Evolutionary conservation across 1,140 invertebrate species (phyloP), one percentile per base, ranked within the genome.

Genomic region (Zaprionus kolodkinae): DNA sequence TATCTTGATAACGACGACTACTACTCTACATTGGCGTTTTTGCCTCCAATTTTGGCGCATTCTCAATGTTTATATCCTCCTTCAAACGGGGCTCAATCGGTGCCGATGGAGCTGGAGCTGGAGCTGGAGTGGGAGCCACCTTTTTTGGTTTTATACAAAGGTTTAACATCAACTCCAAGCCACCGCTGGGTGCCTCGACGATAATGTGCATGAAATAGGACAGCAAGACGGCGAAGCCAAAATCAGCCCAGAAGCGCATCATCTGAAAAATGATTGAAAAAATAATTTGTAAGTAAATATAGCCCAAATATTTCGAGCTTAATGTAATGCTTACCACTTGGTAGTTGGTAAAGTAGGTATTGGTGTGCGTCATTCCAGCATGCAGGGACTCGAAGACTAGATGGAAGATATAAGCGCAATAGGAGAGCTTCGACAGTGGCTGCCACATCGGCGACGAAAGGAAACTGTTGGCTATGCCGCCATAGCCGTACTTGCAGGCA

Each of bases 401-500:
- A 72, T 94, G 94, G 12, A 93, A 86, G 12, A 94, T 75, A 76
- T 94, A 94, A 82, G 94, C 94, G 15, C 91, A 92, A 64, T 94
- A 94, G 1, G 94, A 94, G 0, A 94, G 78, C 52, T 92, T 91
- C 15, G 93, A 92, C 0, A 93, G 72, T 4, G 94, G 78, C 76
- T 94, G 94, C 93, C 94, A 94, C 36, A 94, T 67, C 4, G 84
- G 73, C 3, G 93, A 82, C 3, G 93, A 93, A 17, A 94, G 66
- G 11, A 94, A 91, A 88, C 92, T 93, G 61, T 94, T 93, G 50
- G 94, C 92, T 48, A 93, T 78, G 50, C 94, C 96, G 74, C 95
- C 96, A 81, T 95, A 95, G 30, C 95, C 95, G 48, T 94, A 93
- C 11, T 93, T 92, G 76, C 96, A 96, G 5, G 95, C 95, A 55